Evolutionary conservation across 2,113 vertebrate genomes (phyloP), one percentile per base, ranked within the genome.

Genomic region (Cyprinodon brontotheroides): DNA sequence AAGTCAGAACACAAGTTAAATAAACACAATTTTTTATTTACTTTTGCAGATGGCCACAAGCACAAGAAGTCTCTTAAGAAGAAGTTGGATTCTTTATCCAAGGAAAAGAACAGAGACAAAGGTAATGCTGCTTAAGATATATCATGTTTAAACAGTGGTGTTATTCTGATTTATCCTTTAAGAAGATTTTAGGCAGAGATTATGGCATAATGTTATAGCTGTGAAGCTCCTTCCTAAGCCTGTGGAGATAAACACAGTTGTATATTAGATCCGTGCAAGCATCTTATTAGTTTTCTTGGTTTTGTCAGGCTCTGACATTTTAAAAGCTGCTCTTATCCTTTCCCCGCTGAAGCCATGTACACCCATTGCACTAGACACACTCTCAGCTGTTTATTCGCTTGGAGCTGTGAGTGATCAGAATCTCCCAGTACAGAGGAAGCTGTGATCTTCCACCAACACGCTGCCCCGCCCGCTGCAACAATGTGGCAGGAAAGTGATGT

Each of bases 91-190:
- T 97, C 98, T 6, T 90, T 99, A 78, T 96, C 97, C 41, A 99
- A 99, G 87, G 98, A 99, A 92, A 99, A 96, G 92, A 96, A 95
- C 90, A 98, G 95, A 95, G 98, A 99, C 82, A 97, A 95, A 98
- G 97, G 97, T 99, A 95, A 93, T 73, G 41, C 65, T 68, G 36
- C 11, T 80, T 38, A 5, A 9, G 2, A 48, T 15, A 13, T 12
- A 60, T 64, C 10, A 64, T 3, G 14, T 10, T 10, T 29, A 38
- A 17, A 61, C 9, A 3, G 14, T 15, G 41, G n/a, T 64, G 37
- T 22, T 37, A 40, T 67, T 65, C 50, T n/a, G 11, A 12, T 72
- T 53, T 77, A 11, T 40, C 37, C 3, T 68, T 68, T 68, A 47
- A 45, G 38, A 50, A 36, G 50, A 57, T 57, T 20, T 57, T 8